Base-by-base conservation (phyloP, 2,113 vertebrate genomes). In the Microcebus lehilahytsara region DNA sequence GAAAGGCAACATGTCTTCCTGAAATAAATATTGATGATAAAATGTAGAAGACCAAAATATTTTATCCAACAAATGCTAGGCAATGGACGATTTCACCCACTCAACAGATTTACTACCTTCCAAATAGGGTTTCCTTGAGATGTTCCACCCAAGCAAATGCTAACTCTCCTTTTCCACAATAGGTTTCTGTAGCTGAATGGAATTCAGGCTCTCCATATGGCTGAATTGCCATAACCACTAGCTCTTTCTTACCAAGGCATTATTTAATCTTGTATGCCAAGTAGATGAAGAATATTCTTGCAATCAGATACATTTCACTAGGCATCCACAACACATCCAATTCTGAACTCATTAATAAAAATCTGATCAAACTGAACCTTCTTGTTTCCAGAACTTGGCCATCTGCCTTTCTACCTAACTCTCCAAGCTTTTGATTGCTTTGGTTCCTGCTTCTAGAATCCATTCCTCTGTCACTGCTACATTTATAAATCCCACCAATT, bases 251-350 rank as follows among this genome's bases (percentile, higher is more conserved):
- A 83, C 49, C 40, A 69, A 71, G 46, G 51, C 32, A 60, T 51
- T 85, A 91, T 93, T 89, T 92, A 67, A 89, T 74, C 60, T 93
- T 91, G 10, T 42, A 77, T 71, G 34, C 72, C 27, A 90, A 92
- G 7, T 77, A 84, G 27, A 74, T 75, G 22, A 94, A 85, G 87
- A 92, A 77, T 79, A 69, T 25, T 58, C 60, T 86, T 96, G 20
- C 30, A 96, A 89, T 9, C 23, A 62, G 53, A 71, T 66, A 56
- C 22, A 87, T 92, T 93, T 91, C 27, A n/a, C 42, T 30, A 93
- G 62, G 10, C 49, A 66, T 56, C 27, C 56, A 71, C 90, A 94
- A 23, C 32, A 89, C 74, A 90, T 87, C 34, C 56, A 86, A 23
- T 77, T 89, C 53, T 10, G 6, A 79, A 20, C 9, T 51, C 16